Evolutionary conservation across 2,888 invertebrate species (phyloP).

Genomic region (Aporophyla lueneburgensis): DNA sequence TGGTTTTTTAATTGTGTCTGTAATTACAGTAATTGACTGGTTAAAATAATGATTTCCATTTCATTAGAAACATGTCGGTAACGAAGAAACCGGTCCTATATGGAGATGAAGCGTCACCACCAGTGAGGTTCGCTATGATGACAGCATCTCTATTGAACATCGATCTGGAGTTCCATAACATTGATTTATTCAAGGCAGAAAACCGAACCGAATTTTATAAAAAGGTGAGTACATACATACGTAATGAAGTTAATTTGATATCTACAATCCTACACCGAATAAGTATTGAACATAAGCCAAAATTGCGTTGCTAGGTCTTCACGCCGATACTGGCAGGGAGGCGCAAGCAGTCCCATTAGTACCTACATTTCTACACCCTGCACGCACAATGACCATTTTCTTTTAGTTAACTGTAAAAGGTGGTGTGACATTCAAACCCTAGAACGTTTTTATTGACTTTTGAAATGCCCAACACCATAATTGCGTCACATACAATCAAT

Average conservation of each 20-base stretch:
- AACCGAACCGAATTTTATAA: constrained; percentile 78
- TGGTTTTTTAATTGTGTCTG: too few relatives aligned
- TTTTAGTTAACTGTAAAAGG: not conserved
- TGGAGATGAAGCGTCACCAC: constrained; percentile 88
- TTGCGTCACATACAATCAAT: too few relatives aligned
- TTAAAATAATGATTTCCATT: not conserved
- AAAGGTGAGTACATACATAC: constrained; percentile 68
- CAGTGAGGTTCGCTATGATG: constrained; percentile 89
- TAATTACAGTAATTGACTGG: too few relatives aligned
- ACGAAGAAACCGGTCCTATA: constrained; percentile 80
- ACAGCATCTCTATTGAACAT: constrained; percentile 86
- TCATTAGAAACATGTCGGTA: constrained; percentile 47
- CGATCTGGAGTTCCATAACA: constrained; percentile 83
- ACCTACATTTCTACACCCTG: not conserved
- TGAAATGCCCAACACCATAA: too few relatives aligned
- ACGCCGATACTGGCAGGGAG: not conserved
- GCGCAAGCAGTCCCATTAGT: not conserved
- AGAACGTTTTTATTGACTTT: too few relatives aligned
- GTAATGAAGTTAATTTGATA: not conserved
- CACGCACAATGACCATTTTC: not conserved
- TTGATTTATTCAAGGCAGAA: constrained; percentile 86
- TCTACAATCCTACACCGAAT: not conserved
- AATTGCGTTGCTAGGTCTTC: not conserved
- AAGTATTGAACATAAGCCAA: too few relatives aligned
- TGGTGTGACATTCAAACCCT: too few relatives aligned